Conservation (phyloP, 2,113 vertebrate species). For the Chaetops frenatus region DNA sequence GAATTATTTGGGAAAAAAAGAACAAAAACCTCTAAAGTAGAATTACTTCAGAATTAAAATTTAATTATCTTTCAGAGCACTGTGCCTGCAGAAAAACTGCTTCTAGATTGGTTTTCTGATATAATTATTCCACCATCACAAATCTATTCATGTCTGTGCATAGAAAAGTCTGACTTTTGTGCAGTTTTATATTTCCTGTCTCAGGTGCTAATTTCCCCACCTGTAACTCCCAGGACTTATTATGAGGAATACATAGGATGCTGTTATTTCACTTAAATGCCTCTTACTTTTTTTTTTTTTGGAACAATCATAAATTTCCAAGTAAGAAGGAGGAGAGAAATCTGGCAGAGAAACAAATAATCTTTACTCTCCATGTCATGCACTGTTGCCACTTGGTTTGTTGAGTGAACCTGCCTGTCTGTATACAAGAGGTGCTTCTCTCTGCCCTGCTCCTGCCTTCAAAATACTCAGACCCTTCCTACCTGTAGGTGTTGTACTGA, state of each 20-base stretch:
- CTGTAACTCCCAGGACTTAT: neutral
- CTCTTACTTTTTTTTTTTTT: neutral
- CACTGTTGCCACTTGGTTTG: neutral
- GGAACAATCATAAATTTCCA: neutral
- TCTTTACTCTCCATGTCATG: neutral
- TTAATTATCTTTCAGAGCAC: neutral
- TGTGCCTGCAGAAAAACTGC: neutral
- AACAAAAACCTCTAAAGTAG: neutral
- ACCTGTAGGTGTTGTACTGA: neutral
- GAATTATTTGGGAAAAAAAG: neutral
- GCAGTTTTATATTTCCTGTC: neutral
- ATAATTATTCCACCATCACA: neutral
- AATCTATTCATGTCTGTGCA: neutral
- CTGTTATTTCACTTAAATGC: neutral
- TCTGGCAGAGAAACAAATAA: neutral
- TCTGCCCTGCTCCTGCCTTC: neutral
- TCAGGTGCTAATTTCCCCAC: neutral
- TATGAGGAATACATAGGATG: neutral
- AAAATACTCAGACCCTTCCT: neutral
- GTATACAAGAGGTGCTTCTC: neutral
- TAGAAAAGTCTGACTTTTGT: neutral
- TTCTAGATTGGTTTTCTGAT: neutral
- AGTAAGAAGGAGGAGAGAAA: neutral
- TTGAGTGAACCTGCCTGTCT: neutral
- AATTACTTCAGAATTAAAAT: neutral